Evolutionary conservation across 2,888 invertebrate genomes (phyloP).

Genomic region (Leptogaster cylindrica): DNA sequence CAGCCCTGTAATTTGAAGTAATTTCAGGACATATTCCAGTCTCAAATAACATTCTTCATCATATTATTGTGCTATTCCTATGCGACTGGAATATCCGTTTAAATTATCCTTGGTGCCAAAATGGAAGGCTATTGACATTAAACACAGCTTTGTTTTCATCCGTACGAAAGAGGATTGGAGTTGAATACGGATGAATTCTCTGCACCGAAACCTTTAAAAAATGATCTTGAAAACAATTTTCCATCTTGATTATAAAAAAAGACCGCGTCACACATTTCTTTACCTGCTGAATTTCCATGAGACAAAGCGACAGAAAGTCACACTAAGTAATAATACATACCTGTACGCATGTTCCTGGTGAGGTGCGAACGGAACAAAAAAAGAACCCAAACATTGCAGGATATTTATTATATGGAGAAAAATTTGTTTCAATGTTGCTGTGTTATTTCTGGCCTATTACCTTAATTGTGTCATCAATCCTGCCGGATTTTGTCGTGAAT

Average conservation of each 20-base stretch:
- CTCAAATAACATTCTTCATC: conserved; percentile 26
- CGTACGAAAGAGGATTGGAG: too few relatives aligned
- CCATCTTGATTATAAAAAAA: neutral
- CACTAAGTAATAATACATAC: too few relatives aligned
- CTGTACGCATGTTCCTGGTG: too few relatives aligned
- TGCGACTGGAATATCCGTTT: conserved; percentile 1
- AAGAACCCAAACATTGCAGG: too few relatives aligned
- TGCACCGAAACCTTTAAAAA: too few relatives aligned
- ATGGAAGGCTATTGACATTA: too few relatives aligned
- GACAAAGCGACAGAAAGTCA: neutral
- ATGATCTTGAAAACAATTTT: neutral
- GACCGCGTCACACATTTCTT: neutral
- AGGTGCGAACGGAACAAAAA: too few relatives aligned
- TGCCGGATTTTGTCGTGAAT: conserved; percentile 3
- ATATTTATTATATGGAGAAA: neutral
- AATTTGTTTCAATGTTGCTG: neutral
- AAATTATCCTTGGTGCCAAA: conserved; percentile 9
- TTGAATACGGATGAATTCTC: too few relatives aligned
- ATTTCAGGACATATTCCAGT: conserved; percentile 29
- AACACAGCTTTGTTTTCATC: neutral
- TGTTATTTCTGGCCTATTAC: conserved; percentile 6
- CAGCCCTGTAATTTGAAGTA: conserved; percentile 27
- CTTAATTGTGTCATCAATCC: neutral
- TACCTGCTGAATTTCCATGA: neutral
- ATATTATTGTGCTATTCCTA: neutral